Evolutionary conservation across 2,888 invertebrate genomes (phyloP).

Genomic region (Xylocampa areola): DNA sequence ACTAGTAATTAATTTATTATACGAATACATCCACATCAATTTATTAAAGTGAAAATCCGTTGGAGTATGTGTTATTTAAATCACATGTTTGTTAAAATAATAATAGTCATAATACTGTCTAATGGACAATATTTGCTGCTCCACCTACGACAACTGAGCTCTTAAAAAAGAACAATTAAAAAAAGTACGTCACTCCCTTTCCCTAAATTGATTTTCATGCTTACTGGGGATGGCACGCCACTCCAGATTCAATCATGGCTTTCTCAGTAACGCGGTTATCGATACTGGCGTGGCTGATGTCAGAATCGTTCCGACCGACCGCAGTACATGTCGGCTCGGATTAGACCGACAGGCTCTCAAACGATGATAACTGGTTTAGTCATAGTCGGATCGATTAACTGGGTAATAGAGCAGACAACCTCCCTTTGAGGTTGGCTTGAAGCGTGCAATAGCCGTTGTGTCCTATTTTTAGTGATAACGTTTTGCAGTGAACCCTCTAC

Average conservation of each 20-base stretch:
- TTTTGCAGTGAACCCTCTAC: too few species aligned
- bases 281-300: conserved; percentile 41
- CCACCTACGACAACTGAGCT: too few species aligned
- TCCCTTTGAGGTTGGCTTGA: background rate
- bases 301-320: background rate
- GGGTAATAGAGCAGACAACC: background rate
- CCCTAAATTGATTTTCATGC: conserved; percentile 1
- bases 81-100: too few species aligned
- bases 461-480: too few species aligned
- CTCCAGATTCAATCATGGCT: conserved; percentile 39
- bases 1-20: too few species aligned
- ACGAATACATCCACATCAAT: too few species aligned
- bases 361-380: background rate
- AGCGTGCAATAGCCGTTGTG: background rate
- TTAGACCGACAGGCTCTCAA: conserved; percentile 24
- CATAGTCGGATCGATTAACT: conserved; percentile 2
- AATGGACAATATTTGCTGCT: too few species aligned
- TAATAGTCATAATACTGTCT: too few species aligned
- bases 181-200: too few species aligned
- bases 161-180: too few species aligned
- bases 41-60: too few species aligned
- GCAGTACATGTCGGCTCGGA: conserved; percentile 9
- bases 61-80: too few species aligned
- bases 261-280: conserved; percentile 16
- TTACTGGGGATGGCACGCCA: conserved; percentile 4